Percentiles rank a stretch among this genome's conserved stretches.
Evolutionary conservation across 2,888 invertebrate species (phyloP).

Genomic region (Antitype chi): DNA sequence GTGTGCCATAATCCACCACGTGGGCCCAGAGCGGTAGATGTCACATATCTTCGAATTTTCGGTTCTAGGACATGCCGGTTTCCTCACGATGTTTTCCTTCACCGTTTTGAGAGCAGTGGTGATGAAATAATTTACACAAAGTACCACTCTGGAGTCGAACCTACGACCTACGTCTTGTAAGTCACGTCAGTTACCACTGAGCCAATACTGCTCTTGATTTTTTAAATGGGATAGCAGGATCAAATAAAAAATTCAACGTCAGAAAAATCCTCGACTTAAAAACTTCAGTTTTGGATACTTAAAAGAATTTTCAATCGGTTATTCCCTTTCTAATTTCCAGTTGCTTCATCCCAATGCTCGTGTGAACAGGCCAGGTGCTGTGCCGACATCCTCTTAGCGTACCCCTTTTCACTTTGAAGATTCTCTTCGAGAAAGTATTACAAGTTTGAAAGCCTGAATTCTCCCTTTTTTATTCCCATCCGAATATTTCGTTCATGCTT

Average conservation of each 20-base stretch:
- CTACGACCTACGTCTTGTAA: too few species aligned
- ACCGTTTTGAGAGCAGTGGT: too few species aligned
- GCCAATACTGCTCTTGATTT: too few species aligned
- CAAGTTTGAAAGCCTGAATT: constrained; percentile 74
- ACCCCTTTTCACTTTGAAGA: constrained; percentile 78
- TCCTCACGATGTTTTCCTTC: too few species aligned
- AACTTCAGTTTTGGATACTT: constrained; percentile 45
- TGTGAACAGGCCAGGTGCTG: constrained; percentile 75
- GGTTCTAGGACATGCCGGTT: too few species aligned
- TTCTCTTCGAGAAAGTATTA: constrained; percentile 75
- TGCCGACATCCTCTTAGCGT: constrained; percentile 64
- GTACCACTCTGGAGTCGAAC: too few species aligned
- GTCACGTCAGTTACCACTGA: too few species aligned
- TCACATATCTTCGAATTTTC: too few species aligned
- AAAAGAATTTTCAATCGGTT: constrained; percentile 74
- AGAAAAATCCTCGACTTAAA: constrained; percentile 4
- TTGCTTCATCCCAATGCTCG: constrained; percentile 68
- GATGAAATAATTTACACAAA: too few species aligned
- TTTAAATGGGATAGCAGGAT: background rate
- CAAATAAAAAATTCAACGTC: background rate
- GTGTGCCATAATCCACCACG: too few species aligned
- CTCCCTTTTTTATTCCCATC: constrained; percentile 67
- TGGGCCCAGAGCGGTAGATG: too few species aligned
- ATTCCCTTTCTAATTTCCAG: constrained; percentile 72
- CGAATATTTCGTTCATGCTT: constrained; percentile 70